These are phyloP conservation scores for Cryptus viduatorius DNA, from an alignment of 2,888 invertebrate genomes.

Conservation along the genomic window DNA sequence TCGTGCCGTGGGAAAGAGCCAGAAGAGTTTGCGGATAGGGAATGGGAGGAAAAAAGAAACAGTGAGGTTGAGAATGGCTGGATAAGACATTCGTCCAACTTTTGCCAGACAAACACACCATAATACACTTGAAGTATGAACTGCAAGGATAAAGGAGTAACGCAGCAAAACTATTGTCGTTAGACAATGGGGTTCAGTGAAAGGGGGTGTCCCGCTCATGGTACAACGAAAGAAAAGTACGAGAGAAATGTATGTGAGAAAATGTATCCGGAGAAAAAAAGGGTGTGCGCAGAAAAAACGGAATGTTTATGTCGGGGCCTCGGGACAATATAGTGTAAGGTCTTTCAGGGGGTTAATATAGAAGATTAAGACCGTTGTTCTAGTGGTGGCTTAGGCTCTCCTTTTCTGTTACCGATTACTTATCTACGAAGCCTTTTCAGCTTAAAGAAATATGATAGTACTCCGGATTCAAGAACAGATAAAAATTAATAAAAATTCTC, in stretches of 20 bases:
- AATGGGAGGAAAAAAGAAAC: constrained; percentile 19
- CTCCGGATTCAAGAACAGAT: too few relatives aligned
- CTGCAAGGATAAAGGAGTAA: constrained; percentile 22
- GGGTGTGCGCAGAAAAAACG: not conserved
- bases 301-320: not conserved
- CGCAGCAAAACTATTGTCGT: constrained; percentile 20
- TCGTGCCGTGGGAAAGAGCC: constrained; percentile 26
- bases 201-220: not conserved
- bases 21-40: constrained; percentile 23
- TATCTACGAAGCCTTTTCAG: too few relatives aligned
- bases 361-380: not conserved
- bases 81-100: constrained; percentile 11
- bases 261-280: not conserved
- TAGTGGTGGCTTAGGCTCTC: not conserved
- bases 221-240: not conserved
- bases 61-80: constrained; percentile 17
- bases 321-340: not conserved
- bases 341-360: not conserved
- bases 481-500: too few relatives aligned
- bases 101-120: constrained; percentile 14
- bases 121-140: constrained; percentile 42
- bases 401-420: not conserved
- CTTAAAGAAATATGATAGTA: too few relatives aligned
- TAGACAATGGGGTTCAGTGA: constrained; percentile 4
- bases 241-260: not conserved